Base-by-base conservation (phyloP, 2,113 vertebrate genomes). In the Prinia subflava region DNA sequence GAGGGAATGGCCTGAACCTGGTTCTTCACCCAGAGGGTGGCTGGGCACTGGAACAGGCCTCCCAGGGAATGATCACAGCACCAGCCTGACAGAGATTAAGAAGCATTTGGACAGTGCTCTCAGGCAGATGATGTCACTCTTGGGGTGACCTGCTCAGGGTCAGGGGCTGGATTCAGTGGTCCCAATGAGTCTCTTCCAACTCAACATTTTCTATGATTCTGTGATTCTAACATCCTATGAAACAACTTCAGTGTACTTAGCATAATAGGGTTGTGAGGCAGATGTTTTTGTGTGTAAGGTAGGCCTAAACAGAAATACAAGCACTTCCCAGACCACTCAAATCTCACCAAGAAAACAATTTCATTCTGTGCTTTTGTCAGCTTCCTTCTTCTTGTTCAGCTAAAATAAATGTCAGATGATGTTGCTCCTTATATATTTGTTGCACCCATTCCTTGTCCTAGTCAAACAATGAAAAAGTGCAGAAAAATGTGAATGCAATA, bases 251-350 rank as follows among this genome's bases (percentile, higher is more conserved):
- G 28, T 24, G 22, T 47, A 75, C 22, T 50, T 65, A 44, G 12
- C 4, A 1, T 50, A 37, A 42, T 14, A 65, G 52, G 2, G 15
- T 79, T 59, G 11, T 0, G 1, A 53, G 17, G 30, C 56, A 27
- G 35, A 28, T 9, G 37, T 24, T 79, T 62, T 52, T 6, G 17
- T 22, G 14, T 42, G 9, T 52, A 83, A 64, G 0, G 0, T 18
- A 41, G 33, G n/a, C 31, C 49, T 63, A 28, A 79, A 56, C 31
- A 93, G 65, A 94, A 91, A 13, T 31, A 31, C 19, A 30, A 7
- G 8, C 30, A 37, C 18, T 83, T 79, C 23, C 7, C 55, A 91
- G 39, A 18, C 50, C 24, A 25, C 27, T 24, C 28, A 82, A 35
- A 50, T 44, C 13, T 88, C n/a, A 63, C 19, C 30, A 82, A 10